Base-by-base conservation (phyloP, 2,888 invertebrate genomes). In the Eupeodes luniger region DNA sequence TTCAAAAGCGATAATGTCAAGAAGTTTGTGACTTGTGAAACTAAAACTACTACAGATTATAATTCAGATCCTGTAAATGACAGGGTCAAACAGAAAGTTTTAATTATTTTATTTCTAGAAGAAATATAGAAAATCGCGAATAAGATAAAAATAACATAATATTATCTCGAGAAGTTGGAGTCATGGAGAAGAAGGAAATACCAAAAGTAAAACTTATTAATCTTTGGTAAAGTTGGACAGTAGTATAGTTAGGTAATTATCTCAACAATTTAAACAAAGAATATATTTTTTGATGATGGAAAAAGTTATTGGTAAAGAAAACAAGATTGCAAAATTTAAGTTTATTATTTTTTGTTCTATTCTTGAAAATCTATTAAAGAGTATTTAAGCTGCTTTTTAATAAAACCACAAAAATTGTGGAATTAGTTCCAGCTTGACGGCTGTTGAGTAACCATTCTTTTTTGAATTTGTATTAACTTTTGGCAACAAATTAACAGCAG, bases 21-120 rank as follows among this genome's bases (percentile, higher is more conserved):
- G 4, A 62, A 51, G 49, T 66, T 51, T 51, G 34, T 51, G 34
- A n/a, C 34, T 62, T 34, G 7, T 27, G 4, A 19, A 51, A 27
- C 10, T 40, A 40, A 10, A 61, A 5, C 27, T 40, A n/a, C 40
- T 40, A 40, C 40, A 40, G 40, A 40, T 27, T 27, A 40, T 40
- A 40, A 9, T 5, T 40, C 40, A 27, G 27, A 27, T 40, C 9
- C 40, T 40, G 49, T 27, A 51, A 67, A 67, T 67, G 67, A 67
- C 51, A 67, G 51, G 67, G 67, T 36, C 67, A 67, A 67, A 67
- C 36, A 9, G 34, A 67, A 67, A 67, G n/a, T 67, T 67, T 67
- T 67, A 51, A 67, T 67, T 67, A 67, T 51, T 34, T 51, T 44
- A 34, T 67, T n/a, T 34, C 5, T 16, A 36, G 36, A 36, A 67